Evolutionary conservation across 2,113 vertebrate species (phyloP).

Genomic region (Sinocyclocheilus maitianheensis): DNA sequence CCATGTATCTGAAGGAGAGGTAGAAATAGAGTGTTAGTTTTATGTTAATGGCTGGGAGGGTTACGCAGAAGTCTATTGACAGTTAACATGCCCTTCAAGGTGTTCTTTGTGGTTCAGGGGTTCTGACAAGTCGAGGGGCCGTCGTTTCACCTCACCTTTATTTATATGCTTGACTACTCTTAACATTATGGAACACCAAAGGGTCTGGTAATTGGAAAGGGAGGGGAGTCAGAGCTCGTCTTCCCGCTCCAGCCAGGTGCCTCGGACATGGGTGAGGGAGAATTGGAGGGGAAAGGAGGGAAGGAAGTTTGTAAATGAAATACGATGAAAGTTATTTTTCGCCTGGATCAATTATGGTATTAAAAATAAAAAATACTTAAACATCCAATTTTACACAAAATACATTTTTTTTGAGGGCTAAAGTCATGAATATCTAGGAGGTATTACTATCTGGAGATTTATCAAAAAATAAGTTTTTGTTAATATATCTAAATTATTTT

Average conservation of each 20-base stretch:
- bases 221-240: constrained; percentile 54
- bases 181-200: constrained; percentile 81
- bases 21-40: constrained; percentile 60
- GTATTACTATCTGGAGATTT: too few relatives aligned
- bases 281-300: constrained; percentile 53
- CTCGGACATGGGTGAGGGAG: constrained; percentile 54
- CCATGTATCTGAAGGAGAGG: constrained; percentile 16
- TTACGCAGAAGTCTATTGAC: constrained; percentile 80
- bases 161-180: constrained; percentile 96
- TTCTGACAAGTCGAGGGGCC: constrained; percentile 91
- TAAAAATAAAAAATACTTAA: too few relatives aligned
- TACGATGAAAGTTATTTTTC: neutral
- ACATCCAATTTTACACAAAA: too few relatives aligned
- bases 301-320: constrained; percentile 49
- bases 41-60: constrained; percentile 79
- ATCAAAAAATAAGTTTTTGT: too few relatives aligned
- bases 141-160: constrained; percentile 94
- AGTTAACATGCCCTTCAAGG: constrained; percentile 84
- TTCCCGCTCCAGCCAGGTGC: constrained; percentile 67
- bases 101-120: constrained; percentile 95
- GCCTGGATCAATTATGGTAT: too few relatives aligned
- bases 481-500: too few relatives aligned
- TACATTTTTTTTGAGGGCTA: too few relatives aligned
- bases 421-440: too few relatives aligned
- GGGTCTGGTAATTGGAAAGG: constrained; percentile 68